Evolutionary conservation across 2,888 invertebrate genomes (phyloP).

Genomic region (Lampropteryx suffumata): DNA sequence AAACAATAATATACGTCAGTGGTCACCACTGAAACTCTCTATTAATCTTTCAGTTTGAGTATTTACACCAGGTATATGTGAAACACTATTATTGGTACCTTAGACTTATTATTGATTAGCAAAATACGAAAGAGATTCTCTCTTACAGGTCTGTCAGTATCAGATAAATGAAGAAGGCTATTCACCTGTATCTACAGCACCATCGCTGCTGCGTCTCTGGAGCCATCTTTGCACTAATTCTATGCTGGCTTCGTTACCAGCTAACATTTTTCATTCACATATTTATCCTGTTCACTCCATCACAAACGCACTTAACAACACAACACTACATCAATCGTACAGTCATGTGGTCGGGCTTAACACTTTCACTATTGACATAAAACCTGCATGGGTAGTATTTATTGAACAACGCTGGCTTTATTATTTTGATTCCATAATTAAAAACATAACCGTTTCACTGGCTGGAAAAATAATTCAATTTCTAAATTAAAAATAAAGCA

Average conservation of each 20-base stretch:
- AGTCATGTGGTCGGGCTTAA: conserved; percentile 22
- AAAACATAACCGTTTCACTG: conserved; percentile 25
- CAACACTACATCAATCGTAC: conserved; percentile 23
- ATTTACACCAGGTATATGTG: no score
- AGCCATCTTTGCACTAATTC: conserved; percentile 76
- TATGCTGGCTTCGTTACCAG: conserved; percentile 75
- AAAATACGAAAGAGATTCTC: not conserved
- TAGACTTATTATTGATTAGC: no score
- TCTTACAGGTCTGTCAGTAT: no score
- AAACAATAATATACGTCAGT: no score
- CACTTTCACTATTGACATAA: conserved; percentile 33
- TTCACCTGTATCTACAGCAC: conserved; percentile 62
- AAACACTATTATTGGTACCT: no score
- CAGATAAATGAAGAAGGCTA: not conserved
- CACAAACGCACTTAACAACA: conserved; percentile 28
- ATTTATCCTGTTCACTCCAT: conserved; percentile 44
- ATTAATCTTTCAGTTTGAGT: no score
- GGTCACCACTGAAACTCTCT: no score
- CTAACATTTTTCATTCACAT: conserved; percentile 73
- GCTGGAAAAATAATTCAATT: conserved; percentile 33
- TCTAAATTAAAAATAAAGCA: conserved; percentile 39
- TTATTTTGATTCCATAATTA: no score
- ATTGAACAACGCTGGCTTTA: conserved; percentile 7
- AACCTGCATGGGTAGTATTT: not conserved
- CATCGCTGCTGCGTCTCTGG: conserved; percentile 65